Evolutionary conservation across 2,888 invertebrate genomes (phyloP).

Genomic region (Sminthurinus aureus): DNA sequence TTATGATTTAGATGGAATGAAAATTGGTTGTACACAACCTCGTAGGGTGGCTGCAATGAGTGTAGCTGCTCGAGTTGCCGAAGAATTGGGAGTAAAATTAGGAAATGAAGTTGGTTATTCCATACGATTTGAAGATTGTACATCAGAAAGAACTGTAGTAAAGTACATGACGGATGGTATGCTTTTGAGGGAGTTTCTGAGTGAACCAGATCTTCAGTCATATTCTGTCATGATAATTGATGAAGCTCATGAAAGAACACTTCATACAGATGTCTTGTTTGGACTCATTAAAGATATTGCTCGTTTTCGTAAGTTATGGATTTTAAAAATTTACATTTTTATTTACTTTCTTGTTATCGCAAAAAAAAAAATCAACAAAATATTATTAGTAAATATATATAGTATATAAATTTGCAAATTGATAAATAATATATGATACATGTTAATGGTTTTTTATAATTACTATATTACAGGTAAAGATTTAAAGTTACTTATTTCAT

Average conservation of each 20-base stretch:
- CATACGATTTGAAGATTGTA: conserved; percentile 99
- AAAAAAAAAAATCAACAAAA: no score
- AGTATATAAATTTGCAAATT: no score
- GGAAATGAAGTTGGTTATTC: conserved; percentile 87
- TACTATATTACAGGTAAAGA: conserved; percentile 65
- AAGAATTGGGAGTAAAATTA: conserved; percentile 96
- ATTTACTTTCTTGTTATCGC: no score
- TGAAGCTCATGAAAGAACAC: conserved; percentile 97
- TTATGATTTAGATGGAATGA: conserved; percentile 72
- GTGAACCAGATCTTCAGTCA: conserved; percentile 93
- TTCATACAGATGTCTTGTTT: conserved; percentile 98
- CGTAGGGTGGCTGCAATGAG: conserved; percentile 99
- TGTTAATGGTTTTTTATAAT: background rate
- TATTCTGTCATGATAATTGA: conserved; percentile 99
- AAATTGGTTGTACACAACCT: conserved; percentile 92
- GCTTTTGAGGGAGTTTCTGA: conserved; percentile 93
- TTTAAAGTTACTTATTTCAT: conserved; percentile 96
- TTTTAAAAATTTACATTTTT: background rate
- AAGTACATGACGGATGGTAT: conserved; percentile 99
- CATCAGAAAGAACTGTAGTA: conserved; percentile 93
- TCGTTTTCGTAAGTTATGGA: conserved; percentile 87
- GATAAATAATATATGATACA: background rate
- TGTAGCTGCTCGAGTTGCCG: conserved; percentile 97
- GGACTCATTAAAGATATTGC: conserved; percentile 97
- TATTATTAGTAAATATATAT: no score